These are phyloP conservation scores for Sussaba pulchella DNA, from an alignment of 2,888 invertebrate genomes.

Conservation along the genomic window DNA sequence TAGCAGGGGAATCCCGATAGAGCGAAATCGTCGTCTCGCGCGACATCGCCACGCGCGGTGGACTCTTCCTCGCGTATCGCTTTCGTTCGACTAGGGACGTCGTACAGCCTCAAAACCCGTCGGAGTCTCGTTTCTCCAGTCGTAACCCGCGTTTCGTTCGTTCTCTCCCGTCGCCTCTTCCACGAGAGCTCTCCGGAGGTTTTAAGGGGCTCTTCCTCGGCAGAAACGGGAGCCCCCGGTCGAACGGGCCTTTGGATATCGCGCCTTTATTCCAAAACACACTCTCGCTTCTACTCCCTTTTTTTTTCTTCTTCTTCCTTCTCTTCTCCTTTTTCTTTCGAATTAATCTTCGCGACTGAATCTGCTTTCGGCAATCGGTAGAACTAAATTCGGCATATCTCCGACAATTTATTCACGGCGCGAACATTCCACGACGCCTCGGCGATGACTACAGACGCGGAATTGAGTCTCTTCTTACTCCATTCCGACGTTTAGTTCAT, in stretches of 20 bases:
- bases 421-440: neutral
- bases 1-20: constrained; percentile 18
- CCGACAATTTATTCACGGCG: neutral
- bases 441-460: too few species aligned
- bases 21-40: constrained; percentile 20
- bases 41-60: constrained; percentile 58
- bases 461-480: too few species aligned
- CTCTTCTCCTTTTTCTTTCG: neutral
- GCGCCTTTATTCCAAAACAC: constrained; percentile 20
- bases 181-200: too few species aligned
- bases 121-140: too few species aligned
- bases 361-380: constrained; percentile 23
- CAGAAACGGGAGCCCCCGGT: neutral
- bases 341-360: neutral
- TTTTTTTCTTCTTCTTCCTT: constrained; percentile 16
- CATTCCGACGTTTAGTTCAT: too few species aligned
- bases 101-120: constrained; percentile 5
- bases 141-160: constrained; percentile 10
- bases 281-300: too few species aligned
- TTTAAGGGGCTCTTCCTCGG: constrained; percentile 10
- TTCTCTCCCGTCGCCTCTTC: constrained; percentile 77
- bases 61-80: constrained; percentile 58
- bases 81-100: constrained; percentile 58
- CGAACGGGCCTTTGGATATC: constrained; percentile 13
- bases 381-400: neutral